Evolutionary conservation across 2,888 invertebrate genomes (phyloP), one percentile per base, ranked within the genome.

Genomic region (Terebella lapidaria): DNA sequence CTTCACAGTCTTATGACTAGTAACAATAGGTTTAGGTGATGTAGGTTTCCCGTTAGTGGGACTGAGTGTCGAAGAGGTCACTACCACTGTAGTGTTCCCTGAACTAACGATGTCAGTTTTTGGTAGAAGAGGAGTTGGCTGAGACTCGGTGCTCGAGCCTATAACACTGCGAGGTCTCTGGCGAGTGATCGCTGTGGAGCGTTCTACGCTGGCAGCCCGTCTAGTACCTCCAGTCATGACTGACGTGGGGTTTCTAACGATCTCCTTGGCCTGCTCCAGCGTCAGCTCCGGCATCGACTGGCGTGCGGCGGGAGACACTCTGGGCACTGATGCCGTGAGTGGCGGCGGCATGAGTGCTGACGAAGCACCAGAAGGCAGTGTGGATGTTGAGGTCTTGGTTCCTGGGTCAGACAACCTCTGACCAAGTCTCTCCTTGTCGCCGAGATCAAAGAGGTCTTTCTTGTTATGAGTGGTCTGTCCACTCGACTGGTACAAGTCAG

Each of bases 211-310:
- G n/a, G 42, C 42, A 15, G 42, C n/a, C 10, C 42, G 10, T 35
- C 42, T n/a, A n/a, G n/a, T n/a, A n/a, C n/a, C n/a, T n/a, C n/a
- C n/a, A n/a, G n/a, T n/a, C n/a, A n/a, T n/a, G n/a, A n/a, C n/a
- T n/a, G n/a, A n/a, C n/a, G n/a, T n/a, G n/a, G n/a, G n/a, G n/a
- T n/a, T n/a, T n/a, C n/a, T n/a, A n/a, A n/a, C n/a, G n/a, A 53
- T 53, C 27, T 53, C 27, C 53, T 53, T 53, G 26, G 53, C 53
- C 29, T 53, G 53, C 27, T 25, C 27, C 29, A 53, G 28, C 5
- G 53, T 53, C 49, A 49, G 24, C 5, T 49, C 49, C 5, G 49
- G 15, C 18, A 22, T 49, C 18, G 49, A 20, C 24, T 15, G 22
- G 10, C 49, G 15, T 24, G n/a, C n/a, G 22, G 18, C 22, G 49